Conservation (phyloP, 2,113 vertebrate genomes). For the Neotragus moschatus region DNA sequence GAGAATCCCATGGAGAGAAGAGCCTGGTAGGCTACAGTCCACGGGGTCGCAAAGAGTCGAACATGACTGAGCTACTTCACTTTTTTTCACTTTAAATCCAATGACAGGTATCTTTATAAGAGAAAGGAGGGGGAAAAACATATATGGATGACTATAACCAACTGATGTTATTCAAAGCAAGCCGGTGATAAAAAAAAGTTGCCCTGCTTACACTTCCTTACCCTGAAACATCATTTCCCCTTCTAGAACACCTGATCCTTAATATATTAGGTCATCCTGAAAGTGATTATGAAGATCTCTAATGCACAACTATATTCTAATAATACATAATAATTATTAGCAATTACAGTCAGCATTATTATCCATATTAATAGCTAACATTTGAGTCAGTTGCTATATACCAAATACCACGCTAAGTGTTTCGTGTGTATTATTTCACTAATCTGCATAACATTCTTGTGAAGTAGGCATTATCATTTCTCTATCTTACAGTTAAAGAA, state of each 20-base stretch:
- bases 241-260: slow-evolving; percentile 25
- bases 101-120: neutral
- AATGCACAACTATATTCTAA: slow-evolving; percentile 4
- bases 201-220: neutral
- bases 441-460: neutral
- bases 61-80: too few relatives aligned
- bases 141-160: neutral
- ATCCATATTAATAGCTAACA: neutral
- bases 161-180: neutral
- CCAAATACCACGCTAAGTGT: neutral
- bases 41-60: too few relatives aligned
- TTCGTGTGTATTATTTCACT: neutral
- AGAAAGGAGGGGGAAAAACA: neutral
- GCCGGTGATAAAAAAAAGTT: neutral
- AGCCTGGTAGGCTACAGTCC: too few relatives aligned
- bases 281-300: slow-evolving; percentile 26
- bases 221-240: neutral
- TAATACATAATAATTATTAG: neutral
- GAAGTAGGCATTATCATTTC: neutral
- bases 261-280: neutral
- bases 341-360: neutral
- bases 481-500: neutral
- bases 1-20: too few relatives aligned
- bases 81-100: too few relatives aligned
- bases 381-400: neutral